phyloP scores from a whole-genome alignment of 1,140 invertebrate species.

The Stegodyphus mimosarum region DNA sequence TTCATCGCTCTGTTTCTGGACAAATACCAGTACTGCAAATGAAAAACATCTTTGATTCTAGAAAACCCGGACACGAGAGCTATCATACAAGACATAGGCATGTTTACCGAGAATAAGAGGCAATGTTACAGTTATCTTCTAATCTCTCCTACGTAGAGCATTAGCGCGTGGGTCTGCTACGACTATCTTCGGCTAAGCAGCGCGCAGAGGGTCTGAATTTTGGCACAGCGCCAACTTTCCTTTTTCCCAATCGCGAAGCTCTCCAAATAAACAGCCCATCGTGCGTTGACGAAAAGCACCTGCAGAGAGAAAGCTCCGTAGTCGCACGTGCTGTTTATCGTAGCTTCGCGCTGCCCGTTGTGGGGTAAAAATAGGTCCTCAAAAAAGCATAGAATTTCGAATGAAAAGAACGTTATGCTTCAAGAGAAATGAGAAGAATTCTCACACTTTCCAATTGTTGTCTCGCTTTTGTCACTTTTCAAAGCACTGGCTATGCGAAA shows the following conservation, averaged over 20 bases:
- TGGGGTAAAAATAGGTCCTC: no score
- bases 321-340: background rate
- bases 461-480: no score
- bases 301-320: background rate
- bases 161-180: background rate
- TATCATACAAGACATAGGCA: background rate
- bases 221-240: constrained; percentile 19
- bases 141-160: background rate
- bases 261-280: constrained; percentile 42
- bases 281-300: constrained; percentile 25
- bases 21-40: no score
- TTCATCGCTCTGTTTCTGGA: no score
- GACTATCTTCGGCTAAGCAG: constrained; percentile 21
- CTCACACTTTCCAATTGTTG: no score
- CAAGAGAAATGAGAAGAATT: no score
- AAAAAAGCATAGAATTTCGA: no score
- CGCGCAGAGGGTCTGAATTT: constrained; percentile 14
- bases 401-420: no score
- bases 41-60: no score
- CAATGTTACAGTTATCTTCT: background rate
- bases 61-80: no score
- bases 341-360: no score
- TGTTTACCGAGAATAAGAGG: background rate
- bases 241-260: background rate
- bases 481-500: no score